Base-by-base conservation (phyloP, 2,888 invertebrate genomes). In the Eristalis tenax region DNA sequence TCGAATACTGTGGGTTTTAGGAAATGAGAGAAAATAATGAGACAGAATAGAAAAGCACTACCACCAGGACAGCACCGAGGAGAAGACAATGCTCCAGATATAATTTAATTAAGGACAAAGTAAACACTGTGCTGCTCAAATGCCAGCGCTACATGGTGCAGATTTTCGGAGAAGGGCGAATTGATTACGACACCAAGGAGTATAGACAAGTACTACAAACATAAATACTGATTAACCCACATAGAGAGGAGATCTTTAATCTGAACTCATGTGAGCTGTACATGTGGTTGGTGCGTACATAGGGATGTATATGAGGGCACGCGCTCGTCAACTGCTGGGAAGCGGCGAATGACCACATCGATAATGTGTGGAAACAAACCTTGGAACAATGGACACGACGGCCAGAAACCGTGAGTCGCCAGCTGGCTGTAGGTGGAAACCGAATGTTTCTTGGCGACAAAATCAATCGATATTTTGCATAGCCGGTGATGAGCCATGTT, bases 61-160 rank as follows among this genome's bases (percentile, higher is more conserved):
- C 64, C 77, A 56, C 40, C 38, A 78, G 56, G 56, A 26, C 38
- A 64, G 40, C 70, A 56, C 13, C 50, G 69, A 64, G 61, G 23
- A 64, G 66, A 66, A 66, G 32, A 79, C 70, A 70, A 70, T 70
- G 40, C 64, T 79, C 65, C n/a, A 59, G 71, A 73, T 66, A 73
- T 65, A 73, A 79, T 73, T 79, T 79, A 79, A 79, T 79, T 79
- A 79, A 79, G 79, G 13, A 79, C 79, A 79, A 73, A 65, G 43
- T 59, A 79, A 71, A 79, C 79, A 73, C 40, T 59, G 66, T 66
- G 57, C 26, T 57, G 38, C 71, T 66, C 71, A 71, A 71, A 65
- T 79, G 79, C 66, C 66, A 73, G 57, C 43, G 35, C 43, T 32
- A 43, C 59, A 18, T 61, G 43, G 79, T 22, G 59, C 18, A 57